A percentile compares a stretch with the other conserved stretches of the same genome.
These are phyloP conservation scores for Macrotrachela quadricornifera DNA, from an alignment of 1,140 invertebrate genomes.

Conservation along the genomic window DNA sequence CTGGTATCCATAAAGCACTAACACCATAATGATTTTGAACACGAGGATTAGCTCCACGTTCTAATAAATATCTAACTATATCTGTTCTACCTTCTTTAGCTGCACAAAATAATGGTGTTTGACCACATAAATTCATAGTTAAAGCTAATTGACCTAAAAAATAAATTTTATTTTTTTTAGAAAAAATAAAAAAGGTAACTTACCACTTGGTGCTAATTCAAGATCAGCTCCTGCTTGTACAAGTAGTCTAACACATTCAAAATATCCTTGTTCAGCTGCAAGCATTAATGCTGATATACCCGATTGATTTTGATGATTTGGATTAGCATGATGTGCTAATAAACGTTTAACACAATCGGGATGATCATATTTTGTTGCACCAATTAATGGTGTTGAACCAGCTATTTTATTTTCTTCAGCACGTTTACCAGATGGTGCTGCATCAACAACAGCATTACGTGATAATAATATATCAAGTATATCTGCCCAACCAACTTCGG, in stretches of 20 bases:
- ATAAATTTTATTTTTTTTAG: too few species aligned
- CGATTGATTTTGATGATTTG: constrained; percentile 9
- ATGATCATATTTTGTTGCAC: constrained; percentile 9
- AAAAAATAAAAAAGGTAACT: not conserved
- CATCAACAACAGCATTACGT: constrained; percentile 5
- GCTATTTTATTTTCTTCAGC: constrained; percentile 9
- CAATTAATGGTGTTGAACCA: constrained; percentile 7
- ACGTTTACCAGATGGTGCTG: constrained; percentile 1
- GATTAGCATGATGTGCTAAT: constrained; percentile 4
- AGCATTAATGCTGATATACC: constrained; percentile 9
- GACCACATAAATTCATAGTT: constrained; percentile 8
- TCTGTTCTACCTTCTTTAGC: constrained; percentile 93
- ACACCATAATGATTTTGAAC: constrained; percentile 8
- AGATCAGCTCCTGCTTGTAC: not conserved
- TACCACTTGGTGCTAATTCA: constrained; percentile 6
- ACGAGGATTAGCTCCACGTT: constrained; percentile 34
- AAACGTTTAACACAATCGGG: constrained; percentile 5
- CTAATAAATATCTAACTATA: constrained; percentile 69
- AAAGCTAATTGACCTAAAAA: not conserved
- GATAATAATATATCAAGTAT: constrained; percentile 5
- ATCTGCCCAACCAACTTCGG: constrained; percentile 9
- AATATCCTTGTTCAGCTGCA: constrained; percentile 6
- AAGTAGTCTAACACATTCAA: constrained; percentile 4
- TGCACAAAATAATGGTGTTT: constrained; percentile 87
- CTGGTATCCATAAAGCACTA: constrained; percentile 5